Percentiles rank a stretch among this genome's conserved stretches.
phyloP scores from a whole-genome alignment of 2,797 vertebrate genomes.

The Geotrypetes seraphini region DNA sequence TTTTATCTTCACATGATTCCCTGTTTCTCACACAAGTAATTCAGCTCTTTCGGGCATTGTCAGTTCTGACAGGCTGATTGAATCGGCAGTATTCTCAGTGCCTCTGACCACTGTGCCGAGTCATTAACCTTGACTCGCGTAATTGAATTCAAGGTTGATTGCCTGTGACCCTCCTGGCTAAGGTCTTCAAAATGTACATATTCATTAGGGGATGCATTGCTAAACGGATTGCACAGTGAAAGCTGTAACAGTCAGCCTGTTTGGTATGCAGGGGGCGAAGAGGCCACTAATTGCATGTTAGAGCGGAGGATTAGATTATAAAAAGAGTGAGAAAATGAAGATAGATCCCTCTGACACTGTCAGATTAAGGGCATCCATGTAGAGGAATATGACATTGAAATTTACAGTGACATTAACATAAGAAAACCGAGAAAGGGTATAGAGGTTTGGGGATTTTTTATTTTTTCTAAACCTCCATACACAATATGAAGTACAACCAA shows the following conservation, averaged over 20 bases:
- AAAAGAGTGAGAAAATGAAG: slow-evolving; percentile 98
- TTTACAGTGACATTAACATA: slow-evolving; percentile 62
- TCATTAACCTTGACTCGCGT: slow-evolving; percentile 98
- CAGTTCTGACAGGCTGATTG: slow-evolving; percentile 84
- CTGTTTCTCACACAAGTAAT: slow-evolving; percentile 54
- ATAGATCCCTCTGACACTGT: slow-evolving; percentile 93
- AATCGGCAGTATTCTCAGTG: slow-evolving; percentile 82
- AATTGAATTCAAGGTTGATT: slow-evolving; percentile 99
- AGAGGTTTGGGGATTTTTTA: too few relatives aligned
- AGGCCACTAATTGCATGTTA: slow-evolving; percentile 98
- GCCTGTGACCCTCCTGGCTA: slow-evolving; percentile 85
- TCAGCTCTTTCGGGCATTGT: slow-evolving; percentile 62
- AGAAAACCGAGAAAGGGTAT: too few relatives aligned
- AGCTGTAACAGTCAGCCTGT: slow-evolving; percentile 85
- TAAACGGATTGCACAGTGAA: slow-evolving; percentile 96
- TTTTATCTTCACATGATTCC: slow-evolving; percentile 58
- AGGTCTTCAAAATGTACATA: slow-evolving; percentile 97
- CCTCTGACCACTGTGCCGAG: slow-evolving; percentile 92
- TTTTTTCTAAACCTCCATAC: too few relatives aligned
- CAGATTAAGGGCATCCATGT: slow-evolving; percentile 84
- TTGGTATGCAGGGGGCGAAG: slow-evolving; percentile 69
- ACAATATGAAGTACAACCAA: too few relatives aligned
- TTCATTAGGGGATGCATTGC: slow-evolving; percentile 80
- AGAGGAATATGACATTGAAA: slow-evolving; percentile 64
- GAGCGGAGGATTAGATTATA: slow-evolving; percentile 97